These are phyloP conservation scores for Anagyrus pseudococci DNA, from an alignment of 2,888 invertebrate species.

Conservation along the genomic window DNA sequence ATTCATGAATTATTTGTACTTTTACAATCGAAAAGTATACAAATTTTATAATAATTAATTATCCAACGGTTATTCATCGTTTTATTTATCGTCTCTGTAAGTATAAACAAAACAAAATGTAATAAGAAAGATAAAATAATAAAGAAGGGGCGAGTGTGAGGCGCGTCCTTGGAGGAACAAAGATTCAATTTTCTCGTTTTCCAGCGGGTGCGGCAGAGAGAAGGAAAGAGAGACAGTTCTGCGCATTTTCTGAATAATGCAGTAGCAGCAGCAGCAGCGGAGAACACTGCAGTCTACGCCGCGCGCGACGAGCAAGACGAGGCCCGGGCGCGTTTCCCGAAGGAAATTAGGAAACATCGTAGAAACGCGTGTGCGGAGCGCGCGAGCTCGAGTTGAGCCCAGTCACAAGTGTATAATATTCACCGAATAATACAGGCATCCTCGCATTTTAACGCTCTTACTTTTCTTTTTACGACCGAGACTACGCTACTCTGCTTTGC, in stretches of 20 bases:
- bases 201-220: too few relatives aligned
- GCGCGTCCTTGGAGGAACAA: slow-evolving; percentile 18
- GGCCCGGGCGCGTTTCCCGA: slow-evolving; percentile 55
- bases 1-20: too few relatives aligned
- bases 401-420: slow-evolving; percentile 61
- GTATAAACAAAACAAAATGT: not conserved
- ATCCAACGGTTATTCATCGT: not conserved
- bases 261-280: slow-evolving; percentile 27
- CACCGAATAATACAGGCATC: slow-evolving; percentile 56
- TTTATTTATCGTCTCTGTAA: too few relatives aligned
- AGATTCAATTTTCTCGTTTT: slow-evolving; percentile 37
- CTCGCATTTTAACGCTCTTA: too few relatives aligned
- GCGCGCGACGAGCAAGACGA: slow-evolving; percentile 38
- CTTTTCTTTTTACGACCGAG: too few relatives aligned
- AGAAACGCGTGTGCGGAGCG: too few relatives aligned
- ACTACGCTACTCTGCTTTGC: too few relatives aligned
- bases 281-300: slow-evolving; percentile 49
- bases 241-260: slow-evolving; percentile 50
- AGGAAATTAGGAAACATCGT: slow-evolving; percentile 62
- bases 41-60: not conserved
- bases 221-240: slow-evolving; percentile 44
- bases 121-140: not conserved
- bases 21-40: too few relatives aligned
- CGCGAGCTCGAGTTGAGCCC: slow-evolving; percentile 39
- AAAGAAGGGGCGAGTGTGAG: not conserved